phyloP scores from a whole-genome alignment of 2,797 vertebrate genomes.

The Anabacerthia variegaticeps region DNA sequence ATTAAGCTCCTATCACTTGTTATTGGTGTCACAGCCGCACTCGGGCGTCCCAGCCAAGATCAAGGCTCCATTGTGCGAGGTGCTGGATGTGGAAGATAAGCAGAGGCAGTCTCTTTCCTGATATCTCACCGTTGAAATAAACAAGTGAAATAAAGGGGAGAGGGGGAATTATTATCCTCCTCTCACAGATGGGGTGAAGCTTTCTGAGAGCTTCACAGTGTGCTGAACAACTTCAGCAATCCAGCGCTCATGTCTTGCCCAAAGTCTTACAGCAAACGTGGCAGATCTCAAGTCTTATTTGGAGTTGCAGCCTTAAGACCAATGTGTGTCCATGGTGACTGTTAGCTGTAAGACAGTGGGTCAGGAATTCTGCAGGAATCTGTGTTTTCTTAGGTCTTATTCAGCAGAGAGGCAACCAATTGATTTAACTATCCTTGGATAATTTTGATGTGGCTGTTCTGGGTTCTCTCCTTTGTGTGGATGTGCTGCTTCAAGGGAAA shows the following conservation, averaged over 20 bases:
- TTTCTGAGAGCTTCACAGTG: background rate
- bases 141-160: constrained; percentile 36
- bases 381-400: background rate
- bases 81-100: constrained; percentile 38
- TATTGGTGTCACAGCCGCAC: background rate
- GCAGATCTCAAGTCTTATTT: background rate
- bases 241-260: background rate
- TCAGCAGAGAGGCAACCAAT: background rate
- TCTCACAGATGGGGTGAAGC: background rate
- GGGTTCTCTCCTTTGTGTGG: background rate
- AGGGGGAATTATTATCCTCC: background rate
- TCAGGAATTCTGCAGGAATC: background rate
- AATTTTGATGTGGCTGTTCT: background rate
- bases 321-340: background rate
- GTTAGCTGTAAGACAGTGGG: background rate
- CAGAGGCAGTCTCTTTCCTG: background rate
- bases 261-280: background rate
- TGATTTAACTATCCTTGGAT: background rate
- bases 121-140: constrained; percentile 26
- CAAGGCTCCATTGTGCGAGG: background rate
- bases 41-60: background rate
- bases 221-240: background rate
- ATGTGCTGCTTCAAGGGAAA: background rate
- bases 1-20: background rate
- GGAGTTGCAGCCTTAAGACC: background rate